Evolutionary conservation across 2,113 vertebrate species (phyloP).

Genomic region (Psettodes erumei): DNA sequence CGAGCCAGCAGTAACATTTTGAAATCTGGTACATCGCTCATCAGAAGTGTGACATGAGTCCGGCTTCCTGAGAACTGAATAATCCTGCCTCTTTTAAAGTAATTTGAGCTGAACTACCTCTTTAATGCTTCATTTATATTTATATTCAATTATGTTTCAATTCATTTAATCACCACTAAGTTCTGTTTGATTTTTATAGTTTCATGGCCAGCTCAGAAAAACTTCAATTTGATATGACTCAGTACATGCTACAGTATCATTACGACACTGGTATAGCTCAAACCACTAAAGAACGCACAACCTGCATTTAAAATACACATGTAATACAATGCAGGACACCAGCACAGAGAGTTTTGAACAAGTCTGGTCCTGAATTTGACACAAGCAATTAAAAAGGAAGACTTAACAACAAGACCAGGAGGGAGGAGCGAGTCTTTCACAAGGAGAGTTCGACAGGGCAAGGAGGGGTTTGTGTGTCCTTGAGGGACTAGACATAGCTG

Average conservation of each 20-base stretch:
- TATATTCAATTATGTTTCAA: no score
- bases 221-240: neutral
- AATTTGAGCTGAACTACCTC: neutral
- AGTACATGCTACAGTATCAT: neutral
- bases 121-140: no score
- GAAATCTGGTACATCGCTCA: neutral
- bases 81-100: neutral
- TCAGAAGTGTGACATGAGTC: neutral
- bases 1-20: neutral
- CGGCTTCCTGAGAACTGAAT: neutral
- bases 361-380: no score
- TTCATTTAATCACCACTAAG: neutral
- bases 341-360: slow-evolving; percentile 16
- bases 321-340: slow-evolving; percentile 6
- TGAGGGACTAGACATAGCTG: neutral
- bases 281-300: neutral
- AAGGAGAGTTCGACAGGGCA: no score
- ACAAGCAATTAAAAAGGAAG: no score
- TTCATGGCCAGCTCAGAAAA: neutral
- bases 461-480: no score
- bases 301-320: slow-evolving; percentile 9
- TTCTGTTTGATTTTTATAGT: slow-evolving; percentile 1
- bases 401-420: no score
- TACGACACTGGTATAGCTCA: neutral
- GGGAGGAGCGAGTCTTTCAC: no score